Percentiles rank a stretch among this genome's conserved stretches.
Evolutionary conservation across 2,113 vertebrate species (phyloP).

Genomic region (Syngnathoides biaculeatus): DNA sequence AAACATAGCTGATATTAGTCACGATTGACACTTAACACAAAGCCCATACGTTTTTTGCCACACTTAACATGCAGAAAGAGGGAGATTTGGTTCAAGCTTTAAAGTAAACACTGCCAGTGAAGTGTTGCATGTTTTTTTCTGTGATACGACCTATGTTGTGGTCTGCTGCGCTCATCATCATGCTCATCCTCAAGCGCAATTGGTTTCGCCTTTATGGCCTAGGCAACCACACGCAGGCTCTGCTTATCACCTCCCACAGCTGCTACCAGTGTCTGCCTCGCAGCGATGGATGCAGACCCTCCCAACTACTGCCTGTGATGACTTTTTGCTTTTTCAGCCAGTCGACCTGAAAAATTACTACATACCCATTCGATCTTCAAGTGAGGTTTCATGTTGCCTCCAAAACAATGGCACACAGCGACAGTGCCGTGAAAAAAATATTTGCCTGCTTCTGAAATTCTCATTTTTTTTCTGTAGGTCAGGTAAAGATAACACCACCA

Average conservation of each 20-base stretch:
- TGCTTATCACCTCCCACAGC: conserved; percentile 68
- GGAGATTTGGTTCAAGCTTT: conserved; percentile 11
- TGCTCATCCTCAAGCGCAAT: conserved; percentile 33
- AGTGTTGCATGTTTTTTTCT: conserved; percentile 7
- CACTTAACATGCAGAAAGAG: conserved; percentile 2
- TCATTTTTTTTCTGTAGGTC: too few species aligned
- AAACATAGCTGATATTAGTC: conserved; percentile 72
- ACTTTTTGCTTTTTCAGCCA: conserved; percentile 29
- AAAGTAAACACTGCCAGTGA: conserved; percentile 11
- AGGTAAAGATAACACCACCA: too few species aligned
- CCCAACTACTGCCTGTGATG: conserved; percentile 1
- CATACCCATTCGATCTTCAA: conserved; percentile 4
- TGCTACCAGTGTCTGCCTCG: conserved; percentile 35
- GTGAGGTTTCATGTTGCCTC: conserved; percentile 1
- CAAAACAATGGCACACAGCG: background rate
- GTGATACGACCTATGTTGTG: background rate
- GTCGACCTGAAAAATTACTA: conserved; percentile 15
- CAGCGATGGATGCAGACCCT: conserved; percentile 18
- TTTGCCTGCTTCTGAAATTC: too few species aligned
- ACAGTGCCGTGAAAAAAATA: background rate
- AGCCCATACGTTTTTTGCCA: conserved; percentile 6
- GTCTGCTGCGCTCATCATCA: conserved; percentile 35
- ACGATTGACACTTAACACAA: background rate
- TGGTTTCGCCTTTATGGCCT: conserved; percentile 27
- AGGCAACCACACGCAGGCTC: conserved; percentile 30